Evolutionary conservation across 2,797 vertebrate genomes (phyloP).

Genomic region (Danio tinwini): DNA sequence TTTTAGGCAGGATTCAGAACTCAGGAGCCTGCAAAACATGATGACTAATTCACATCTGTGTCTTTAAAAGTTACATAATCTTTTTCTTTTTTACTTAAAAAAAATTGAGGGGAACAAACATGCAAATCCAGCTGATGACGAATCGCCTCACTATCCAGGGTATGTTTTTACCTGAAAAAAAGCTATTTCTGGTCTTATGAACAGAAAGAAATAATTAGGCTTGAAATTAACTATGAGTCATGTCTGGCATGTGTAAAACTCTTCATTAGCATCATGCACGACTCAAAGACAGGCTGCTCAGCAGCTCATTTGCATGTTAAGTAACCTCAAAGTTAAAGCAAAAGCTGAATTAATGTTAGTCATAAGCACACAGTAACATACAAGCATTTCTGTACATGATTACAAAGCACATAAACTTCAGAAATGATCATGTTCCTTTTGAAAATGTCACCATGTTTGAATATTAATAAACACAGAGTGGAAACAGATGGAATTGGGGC

Average conservation of each 20-base stretch:
- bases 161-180: not conserved
- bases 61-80: conserved; percentile 42
- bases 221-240: not conserved
- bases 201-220: not conserved
- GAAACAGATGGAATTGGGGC: not conserved
- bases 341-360: conserved; percentile 14
- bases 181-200: conserved; percentile 1
- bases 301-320: conserved; percentile 47
- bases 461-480: not conserved
- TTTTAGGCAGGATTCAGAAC: conserved; percentile 48
- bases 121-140: conserved; percentile 39
- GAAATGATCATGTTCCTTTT: not conserved
- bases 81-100: not conserved
- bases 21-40: conserved; percentile 47
- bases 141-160: not conserved
- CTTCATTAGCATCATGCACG: not conserved
- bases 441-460: conserved; percentile 9
- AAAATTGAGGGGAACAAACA: conserved; percentile 28
- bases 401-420: not conserved
- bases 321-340: conserved; percentile 26
- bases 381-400: not conserved
- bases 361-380: conserved; percentile 15
- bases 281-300: conserved; percentile 2
- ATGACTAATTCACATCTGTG: conserved; percentile 47
- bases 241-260: not conserved